These are phyloP conservation scores for Catharus fuscescens DNA, from an alignment of 2,113 vertebrate genomes.

Conservation along the genomic window DNA sequence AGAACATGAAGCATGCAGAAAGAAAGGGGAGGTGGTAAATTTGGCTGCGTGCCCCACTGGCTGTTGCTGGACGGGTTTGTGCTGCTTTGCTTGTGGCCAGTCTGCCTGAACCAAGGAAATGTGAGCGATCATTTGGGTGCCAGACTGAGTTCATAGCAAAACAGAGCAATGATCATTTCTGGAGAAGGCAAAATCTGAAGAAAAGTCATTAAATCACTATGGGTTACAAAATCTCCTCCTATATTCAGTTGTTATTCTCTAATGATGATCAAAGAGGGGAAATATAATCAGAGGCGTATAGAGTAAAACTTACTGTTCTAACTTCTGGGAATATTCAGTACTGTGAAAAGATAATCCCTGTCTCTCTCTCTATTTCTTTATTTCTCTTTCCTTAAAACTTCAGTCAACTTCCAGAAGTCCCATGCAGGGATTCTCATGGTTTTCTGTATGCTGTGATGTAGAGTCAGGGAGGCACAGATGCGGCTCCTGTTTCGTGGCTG, in stretches of 20 bases:
- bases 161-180: background rate
- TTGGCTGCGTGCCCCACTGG: background rate
- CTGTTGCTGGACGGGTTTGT: background rate
- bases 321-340: background rate
- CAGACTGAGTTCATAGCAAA: background rate
- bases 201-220: background rate
- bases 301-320: background rate
- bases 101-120: background rate
- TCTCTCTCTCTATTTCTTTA: background rate
- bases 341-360: background rate
- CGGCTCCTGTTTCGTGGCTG: background rate
- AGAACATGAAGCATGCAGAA: background rate
- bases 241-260: background rate
- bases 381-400: background rate
- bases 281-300: background rate
- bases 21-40: background rate
- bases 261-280: background rate
- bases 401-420: background rate
- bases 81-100: background rate
- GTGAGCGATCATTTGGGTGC: accelerated
- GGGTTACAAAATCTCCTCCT: background rate
- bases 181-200: background rate
- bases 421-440: background rate
- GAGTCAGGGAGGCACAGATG: background rate
- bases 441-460: background rate